Evolutionary conservation across 2,113 vertebrate species (phyloP).

Genomic region (Cranoglanis bouderius): DNA sequence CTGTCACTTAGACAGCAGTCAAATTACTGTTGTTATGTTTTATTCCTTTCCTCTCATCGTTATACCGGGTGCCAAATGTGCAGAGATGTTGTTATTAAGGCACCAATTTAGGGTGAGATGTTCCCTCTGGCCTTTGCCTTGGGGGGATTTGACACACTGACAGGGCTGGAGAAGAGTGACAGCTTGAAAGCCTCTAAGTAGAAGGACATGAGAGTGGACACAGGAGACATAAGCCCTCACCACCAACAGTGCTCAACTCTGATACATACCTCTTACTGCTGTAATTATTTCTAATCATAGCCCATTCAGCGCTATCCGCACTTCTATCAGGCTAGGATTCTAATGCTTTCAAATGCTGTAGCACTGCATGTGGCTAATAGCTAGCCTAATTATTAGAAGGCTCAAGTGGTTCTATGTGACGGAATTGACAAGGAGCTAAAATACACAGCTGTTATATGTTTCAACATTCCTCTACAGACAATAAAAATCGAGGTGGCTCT

Average conservation of each 20-base stretch:
- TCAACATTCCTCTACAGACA: conserved; percentile 1
- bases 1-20: conserved; percentile 35
- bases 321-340: conserved; percentile 34
- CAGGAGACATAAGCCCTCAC: background rate
- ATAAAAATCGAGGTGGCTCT: background rate
- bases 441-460: conserved; percentile 11
- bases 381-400: conserved; percentile 39
- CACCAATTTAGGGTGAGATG: conserved; percentile 36
- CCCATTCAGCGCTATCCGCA: conserved; percentile 52
- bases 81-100: conserved; percentile 45
- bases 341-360: conserved; percentile 13
- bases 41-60: conserved; percentile 30
- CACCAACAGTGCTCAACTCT: conserved; percentile 11
- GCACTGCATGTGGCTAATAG: conserved; percentile 8
- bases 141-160: conserved; percentile 18
- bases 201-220: conserved; percentile 22
- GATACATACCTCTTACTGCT: conserved; percentile 56
- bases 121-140: conserved; percentile 7
- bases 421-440: conserved; percentile 26
- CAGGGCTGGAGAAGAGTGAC: conserved; percentile 32
- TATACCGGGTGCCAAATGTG: conserved; percentile 27
- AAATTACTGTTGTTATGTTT: conserved; percentile 35
- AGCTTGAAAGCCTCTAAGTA: conserved; percentile 25
- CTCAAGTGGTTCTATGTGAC: conserved; percentile 36
- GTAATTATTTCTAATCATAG: conserved; percentile 67